These are phyloP conservation scores for Scaeva pyrastri DNA, from an alignment of 2,888 invertebrate species.

Conservation along the genomic window DNA sequence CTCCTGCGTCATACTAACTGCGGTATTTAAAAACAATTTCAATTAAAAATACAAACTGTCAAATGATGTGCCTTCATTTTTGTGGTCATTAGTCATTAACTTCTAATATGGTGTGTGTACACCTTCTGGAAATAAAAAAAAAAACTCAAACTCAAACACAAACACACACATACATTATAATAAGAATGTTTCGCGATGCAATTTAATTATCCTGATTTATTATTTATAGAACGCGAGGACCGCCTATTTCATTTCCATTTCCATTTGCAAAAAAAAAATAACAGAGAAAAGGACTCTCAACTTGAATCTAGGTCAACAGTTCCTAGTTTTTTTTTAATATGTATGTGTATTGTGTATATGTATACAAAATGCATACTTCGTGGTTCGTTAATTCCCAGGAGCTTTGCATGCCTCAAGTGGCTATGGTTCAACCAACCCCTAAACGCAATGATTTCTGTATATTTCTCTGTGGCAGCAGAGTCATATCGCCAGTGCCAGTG, in stretches of 20 bases:
- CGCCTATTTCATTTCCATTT: slow-evolving; percentile 19
- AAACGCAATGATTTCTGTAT: slow-evolving; percentile 29
- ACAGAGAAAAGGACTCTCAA: slow-evolving; percentile 4
- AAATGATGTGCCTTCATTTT: neutral
- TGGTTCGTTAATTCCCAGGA: slow-evolving; percentile 62
- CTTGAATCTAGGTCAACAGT: slow-evolving; percentile 56
- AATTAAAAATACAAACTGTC: neutral
- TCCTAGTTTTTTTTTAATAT: slow-evolving; percentile 18
- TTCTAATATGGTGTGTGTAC: neutral
- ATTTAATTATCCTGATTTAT: slow-evolving; percentile 54
- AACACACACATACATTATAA: neutral
- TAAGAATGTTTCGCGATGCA: slow-evolving; percentile 31
- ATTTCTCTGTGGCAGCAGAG: neutral
- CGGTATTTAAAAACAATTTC: neutral
- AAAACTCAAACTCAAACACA: no score
- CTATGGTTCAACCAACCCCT: slow-evolving; percentile 44
- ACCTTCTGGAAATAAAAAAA: neutral
- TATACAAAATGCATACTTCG: slow-evolving; percentile 42
- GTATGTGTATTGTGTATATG: no score
- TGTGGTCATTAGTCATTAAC: slow-evolving; percentile 10
- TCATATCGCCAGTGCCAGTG: no score
- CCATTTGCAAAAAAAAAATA: slow-evolving; percentile 16
- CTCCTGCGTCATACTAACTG: no score
- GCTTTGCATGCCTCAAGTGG: slow-evolving; percentile 51
- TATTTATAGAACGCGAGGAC: slow-evolving; percentile 32